Percentiles rank a stretch among this genome's conserved stretches.
Evolutionary conservation across 2,797 vertebrate species (phyloP).

Genomic region (Protosalanx chinensis): DNA sequence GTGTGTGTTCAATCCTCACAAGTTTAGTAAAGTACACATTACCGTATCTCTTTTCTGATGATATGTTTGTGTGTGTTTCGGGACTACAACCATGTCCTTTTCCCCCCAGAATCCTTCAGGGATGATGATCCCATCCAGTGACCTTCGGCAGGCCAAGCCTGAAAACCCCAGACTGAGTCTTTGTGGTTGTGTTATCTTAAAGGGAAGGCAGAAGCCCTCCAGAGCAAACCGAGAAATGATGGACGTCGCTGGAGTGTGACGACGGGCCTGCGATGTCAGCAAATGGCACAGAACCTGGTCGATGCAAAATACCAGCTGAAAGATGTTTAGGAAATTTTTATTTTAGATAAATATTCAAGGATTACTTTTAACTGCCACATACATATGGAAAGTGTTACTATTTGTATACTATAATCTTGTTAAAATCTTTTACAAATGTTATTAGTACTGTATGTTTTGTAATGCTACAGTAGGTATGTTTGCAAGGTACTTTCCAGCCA

Average conservation of each 20-base stretch:
- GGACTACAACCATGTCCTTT: not conserved
- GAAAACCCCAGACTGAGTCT: constrained; percentile 63
- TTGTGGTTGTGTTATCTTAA: constrained; percentile 43
- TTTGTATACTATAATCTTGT: not conserved
- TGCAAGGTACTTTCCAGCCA: no score
- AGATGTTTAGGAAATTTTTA: not conserved
- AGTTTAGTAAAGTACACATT: no score
- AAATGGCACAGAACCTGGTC: not conserved
- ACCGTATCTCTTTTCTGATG: not conserved
- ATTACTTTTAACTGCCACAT: not conserved
- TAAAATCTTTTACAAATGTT: not conserved
- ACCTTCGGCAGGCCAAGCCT: constrained; percentile 65
- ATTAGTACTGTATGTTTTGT: no score
- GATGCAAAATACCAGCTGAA: not conserved
- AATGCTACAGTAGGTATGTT: no score
- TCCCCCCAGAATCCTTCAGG: constrained; percentile 30
- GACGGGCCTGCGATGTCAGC: not conserved
- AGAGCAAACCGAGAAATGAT: not conserved
- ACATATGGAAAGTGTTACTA: not conserved
- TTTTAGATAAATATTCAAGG: constrained; percentile 11
- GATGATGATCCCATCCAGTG: constrained; percentile 56
- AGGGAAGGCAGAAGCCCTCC: constrained; percentile 16
- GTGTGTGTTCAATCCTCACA: not conserved
- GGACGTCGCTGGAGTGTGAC: constrained; percentile 43
- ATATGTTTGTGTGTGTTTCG: constrained; percentile 1